phyloP scores from a whole-genome alignment of 1,140 invertebrate species.

The Platyura marginata region DNA sequence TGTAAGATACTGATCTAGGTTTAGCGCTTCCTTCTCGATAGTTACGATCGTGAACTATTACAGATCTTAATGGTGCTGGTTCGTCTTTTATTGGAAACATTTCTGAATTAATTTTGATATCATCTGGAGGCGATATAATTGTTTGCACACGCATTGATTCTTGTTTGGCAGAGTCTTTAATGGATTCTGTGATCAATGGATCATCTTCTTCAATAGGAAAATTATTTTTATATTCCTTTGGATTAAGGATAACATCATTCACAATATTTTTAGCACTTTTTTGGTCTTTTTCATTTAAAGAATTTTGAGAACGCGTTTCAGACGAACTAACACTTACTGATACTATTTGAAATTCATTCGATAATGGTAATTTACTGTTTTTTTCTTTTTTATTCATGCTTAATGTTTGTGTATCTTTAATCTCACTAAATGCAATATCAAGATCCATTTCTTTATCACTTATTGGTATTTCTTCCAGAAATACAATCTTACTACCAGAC shows the following conservation, averaged over 20 bases:
- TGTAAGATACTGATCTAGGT: slow-evolving; percentile 29
- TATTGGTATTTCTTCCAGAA: slow-evolving; percentile 14
- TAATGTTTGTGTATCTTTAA: too few relatives aligned
- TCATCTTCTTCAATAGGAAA: slow-evolving; percentile 20
- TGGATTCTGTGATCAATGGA: slow-evolving; percentile 11
- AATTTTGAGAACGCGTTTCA: slow-evolving; percentile 11
- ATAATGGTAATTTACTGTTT: too few relatives aligned
- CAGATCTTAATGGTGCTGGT: slow-evolving; percentile 23
- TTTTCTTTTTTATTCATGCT: too few relatives aligned
- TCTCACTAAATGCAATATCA: slow-evolving; percentile 5
- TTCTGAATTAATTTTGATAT: slow-evolving; percentile 3
- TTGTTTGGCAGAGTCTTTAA: slow-evolving; percentile 17
- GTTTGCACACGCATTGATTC: slow-evolving; percentile 18
- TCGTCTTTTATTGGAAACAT: too few relatives aligned
- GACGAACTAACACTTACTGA: slow-evolving; percentile 21
- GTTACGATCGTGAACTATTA: slow-evolving; percentile 32
- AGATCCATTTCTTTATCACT: slow-evolving; percentile 1
- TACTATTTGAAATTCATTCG: slow-evolving; percentile 20
- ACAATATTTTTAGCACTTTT: too few relatives aligned
- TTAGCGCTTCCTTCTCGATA: slow-evolving; percentile 22
- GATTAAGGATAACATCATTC: neutral
- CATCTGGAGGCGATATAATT: slow-evolving; percentile 14
- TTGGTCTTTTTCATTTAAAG: too few relatives aligned
- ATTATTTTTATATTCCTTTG: slow-evolving; percentile 19
- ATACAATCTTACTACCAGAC: slow-evolving; percentile 21